A percentile compares a stretch with the other conserved stretches of the same genome.
Conservation (phyloP, 2,113 vertebrate genomes). For the Halcyon malimbica region DNA sequence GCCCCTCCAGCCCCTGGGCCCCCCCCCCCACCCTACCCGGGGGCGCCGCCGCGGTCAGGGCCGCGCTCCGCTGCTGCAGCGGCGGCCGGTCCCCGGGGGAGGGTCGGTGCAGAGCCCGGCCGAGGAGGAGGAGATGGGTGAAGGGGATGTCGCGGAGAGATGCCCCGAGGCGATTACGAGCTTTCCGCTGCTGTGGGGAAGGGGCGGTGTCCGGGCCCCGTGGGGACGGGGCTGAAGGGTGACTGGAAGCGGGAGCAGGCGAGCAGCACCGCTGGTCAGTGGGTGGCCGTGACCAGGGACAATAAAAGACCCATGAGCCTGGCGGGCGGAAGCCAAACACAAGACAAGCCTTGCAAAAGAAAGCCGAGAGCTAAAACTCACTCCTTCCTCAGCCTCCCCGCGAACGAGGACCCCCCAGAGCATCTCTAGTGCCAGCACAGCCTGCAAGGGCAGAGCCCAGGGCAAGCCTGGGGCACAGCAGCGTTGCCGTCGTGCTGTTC, state of each 20-base stretch:
- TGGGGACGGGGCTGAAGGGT: background rate
- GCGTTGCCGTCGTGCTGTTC: background rate
- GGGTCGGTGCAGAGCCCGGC: too few species aligned
- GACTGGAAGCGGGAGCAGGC: too few species aligned
- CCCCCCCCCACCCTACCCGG: too few species aligned
- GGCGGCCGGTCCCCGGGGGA: background rate
- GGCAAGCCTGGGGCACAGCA: background rate
- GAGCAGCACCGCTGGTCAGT: background rate
- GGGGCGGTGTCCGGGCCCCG: background rate
- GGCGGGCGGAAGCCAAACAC: too few species aligned
- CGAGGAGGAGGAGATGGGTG: background rate
- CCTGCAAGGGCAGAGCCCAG: background rate
- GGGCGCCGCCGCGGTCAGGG: too few species aligned
- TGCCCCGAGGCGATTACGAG: too few species aligned
- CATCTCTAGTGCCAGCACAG: background rate
- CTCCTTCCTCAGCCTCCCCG: too few species aligned
- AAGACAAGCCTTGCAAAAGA: background rate
- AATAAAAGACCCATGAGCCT: accelerated
- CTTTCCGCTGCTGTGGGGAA: background rate
- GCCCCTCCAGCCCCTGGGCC: too few species aligned
- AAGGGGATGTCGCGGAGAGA: background rate
- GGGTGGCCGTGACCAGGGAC: background rate
- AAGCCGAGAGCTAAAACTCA: background rate
- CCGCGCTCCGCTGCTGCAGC: too few species aligned
- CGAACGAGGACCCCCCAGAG: background rate